Conservation (phyloP, 2,113 vertebrate species). For the Lepisosteus osseus region DNA sequence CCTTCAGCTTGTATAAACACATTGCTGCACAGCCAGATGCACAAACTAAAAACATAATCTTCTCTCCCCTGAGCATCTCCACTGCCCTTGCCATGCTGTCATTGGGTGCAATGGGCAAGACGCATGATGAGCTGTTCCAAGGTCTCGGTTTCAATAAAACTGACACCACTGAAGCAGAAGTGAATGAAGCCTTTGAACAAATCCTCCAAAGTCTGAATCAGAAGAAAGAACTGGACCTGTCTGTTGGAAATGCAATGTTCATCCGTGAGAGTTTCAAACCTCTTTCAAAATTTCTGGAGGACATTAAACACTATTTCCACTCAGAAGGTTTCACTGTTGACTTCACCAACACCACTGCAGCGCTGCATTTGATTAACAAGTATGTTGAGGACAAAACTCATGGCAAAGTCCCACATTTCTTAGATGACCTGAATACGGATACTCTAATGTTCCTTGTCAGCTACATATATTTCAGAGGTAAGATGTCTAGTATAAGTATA, state of each 20-base stretch:
- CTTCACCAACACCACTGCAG: constrained; percentile 41
- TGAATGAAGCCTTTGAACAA: constrained; percentile 35
- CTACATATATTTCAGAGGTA: constrained; percentile 70
- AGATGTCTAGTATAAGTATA: not conserved
- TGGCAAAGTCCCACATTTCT: constrained; percentile 54
- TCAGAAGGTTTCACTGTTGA: constrained; percentile 48
- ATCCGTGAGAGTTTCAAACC: constrained; percentile 34
- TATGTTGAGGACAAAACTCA: constrained; percentile 53
- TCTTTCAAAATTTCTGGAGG: constrained; percentile 38
- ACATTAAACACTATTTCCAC: constrained; percentile 45
- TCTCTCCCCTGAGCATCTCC: constrained; percentile 69
- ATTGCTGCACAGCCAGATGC: constrained; percentile 41
- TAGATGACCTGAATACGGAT: constrained; percentile 32
- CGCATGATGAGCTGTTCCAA: constrained; percentile 56
- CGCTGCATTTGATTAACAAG: constrained; percentile 44
- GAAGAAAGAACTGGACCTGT: constrained; percentile 15
- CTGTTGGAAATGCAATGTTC: constrained; percentile 52
- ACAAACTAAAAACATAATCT: constrained; percentile 68
- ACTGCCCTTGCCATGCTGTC: constrained; percentile 63
- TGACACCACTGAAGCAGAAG: constrained; percentile 20
- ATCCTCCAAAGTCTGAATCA: constrained; percentile 28
- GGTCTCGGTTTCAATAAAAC: constrained; percentile 49
- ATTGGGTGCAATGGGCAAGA: constrained; percentile 56
- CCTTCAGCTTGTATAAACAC: constrained; percentile 60
- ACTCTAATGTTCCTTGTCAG: constrained; percentile 61